Evolutionary conservation across 2,797 vertebrate species (phyloP).

Genomic region (Danio choprae): DNA sequence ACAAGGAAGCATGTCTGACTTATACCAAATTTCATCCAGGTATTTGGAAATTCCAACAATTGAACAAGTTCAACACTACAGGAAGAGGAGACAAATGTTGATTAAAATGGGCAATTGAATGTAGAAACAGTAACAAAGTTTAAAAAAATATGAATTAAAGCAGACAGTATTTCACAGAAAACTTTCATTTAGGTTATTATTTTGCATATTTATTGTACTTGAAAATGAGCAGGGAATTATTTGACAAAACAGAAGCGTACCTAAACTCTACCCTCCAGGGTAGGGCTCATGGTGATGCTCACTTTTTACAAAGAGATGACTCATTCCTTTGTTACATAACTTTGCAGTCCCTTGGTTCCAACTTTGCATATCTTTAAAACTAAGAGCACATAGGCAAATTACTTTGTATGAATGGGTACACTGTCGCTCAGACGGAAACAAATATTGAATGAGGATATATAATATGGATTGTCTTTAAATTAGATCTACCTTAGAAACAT

Average conservation of each 20-base stretch:
- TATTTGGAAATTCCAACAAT: neutral
- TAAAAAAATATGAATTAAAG: neutral
- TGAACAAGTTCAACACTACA: neutral
- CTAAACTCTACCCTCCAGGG: neutral
- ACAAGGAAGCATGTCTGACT: neutral
- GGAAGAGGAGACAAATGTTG: neutral
- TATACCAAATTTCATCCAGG: neutral
- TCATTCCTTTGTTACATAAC: slow-evolving; percentile 8
- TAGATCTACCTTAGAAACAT: neutral
- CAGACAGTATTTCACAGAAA: neutral
- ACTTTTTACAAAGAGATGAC: slow-evolving; percentile 14
- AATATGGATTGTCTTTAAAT: neutral
- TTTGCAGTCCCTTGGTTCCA: neutral
- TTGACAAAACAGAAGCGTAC: neutral
- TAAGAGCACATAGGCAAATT: neutral
- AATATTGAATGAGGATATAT: slow-evolving; percentile 5
- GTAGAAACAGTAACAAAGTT: neutral
- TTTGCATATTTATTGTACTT: neutral
- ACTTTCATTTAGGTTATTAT: neutral
- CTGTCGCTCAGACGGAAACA: neutral
- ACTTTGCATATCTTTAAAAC: slow-evolving; percentile 15
- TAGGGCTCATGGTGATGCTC: neutral
- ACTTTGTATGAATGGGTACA: neutral
- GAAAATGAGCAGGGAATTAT: neutral
- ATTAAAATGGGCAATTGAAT: neutral